Conservation (phyloP, 2,888 invertebrate species). For the Selenia dentaria region DNA sequence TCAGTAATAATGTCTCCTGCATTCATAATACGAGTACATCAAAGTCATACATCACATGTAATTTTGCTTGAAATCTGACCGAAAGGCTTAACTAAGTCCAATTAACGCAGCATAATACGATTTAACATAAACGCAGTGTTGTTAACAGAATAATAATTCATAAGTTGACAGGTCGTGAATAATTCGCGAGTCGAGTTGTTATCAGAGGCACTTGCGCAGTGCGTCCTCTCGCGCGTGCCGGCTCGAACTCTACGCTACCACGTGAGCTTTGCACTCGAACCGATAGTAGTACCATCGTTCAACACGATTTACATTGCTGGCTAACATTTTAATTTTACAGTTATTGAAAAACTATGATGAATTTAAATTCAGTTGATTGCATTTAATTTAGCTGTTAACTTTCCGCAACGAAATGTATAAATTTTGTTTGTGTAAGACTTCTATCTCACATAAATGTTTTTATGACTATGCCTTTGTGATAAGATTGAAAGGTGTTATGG, state of each 20-base stretch:
- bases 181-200: constrained; percentile 71
- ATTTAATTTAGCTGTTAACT: not conserved
- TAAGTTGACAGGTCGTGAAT: constrained; percentile 79
- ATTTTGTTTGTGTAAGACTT: too few relatives aligned
- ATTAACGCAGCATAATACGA: constrained; percentile 53
- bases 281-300: constrained; percentile 30
- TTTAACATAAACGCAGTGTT: constrained; percentile 58
- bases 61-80: constrained; percentile 34
- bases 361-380: not conserved
- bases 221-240: constrained; percentile 70
- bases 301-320: constrained; percentile 56
- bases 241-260: constrained; percentile 47
- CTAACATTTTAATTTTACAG: constrained; percentile 36
- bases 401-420: not conserved
- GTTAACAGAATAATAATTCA: constrained; percentile 74
- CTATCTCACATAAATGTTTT: too few relatives aligned
- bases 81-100: constrained; percentile 44
- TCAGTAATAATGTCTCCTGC: too few relatives aligned
- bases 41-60: constrained; percentile 22
- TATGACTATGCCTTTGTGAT: too few relatives aligned
- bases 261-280: constrained; percentile 32
- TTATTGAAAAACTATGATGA: not conserved
- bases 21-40: too few relatives aligned
- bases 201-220: constrained; percentile 75
- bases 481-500: too few relatives aligned